A percentile compares a stretch with the other conserved stretches of the same genome.
Evolutionary conservation across 2,113 vertebrate genomes (phyloP).

Genomic region (Apodemus speciosus): DNA sequence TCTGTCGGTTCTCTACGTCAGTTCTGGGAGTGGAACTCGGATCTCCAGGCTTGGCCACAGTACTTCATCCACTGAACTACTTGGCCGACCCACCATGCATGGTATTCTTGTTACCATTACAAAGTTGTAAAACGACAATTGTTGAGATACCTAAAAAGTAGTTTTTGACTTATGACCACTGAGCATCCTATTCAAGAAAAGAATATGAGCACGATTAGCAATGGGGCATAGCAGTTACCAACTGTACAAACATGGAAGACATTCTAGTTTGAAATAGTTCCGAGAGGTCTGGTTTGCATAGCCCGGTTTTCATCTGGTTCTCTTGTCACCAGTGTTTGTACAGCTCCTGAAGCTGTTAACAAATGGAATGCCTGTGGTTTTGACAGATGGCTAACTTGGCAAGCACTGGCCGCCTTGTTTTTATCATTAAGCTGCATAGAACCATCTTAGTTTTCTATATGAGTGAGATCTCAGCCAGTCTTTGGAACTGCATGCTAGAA

Average conservation of each 20-base stretch:
- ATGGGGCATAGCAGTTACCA: constrained; percentile 80
- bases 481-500: constrained; percentile 49
- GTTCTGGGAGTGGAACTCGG: background rate
- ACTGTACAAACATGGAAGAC: constrained; percentile 85
- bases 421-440: constrained; percentile 78
- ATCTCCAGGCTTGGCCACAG: background rate
- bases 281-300: constrained; percentile 85
- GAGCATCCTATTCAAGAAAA: constrained; percentile 80
- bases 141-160: constrained; percentile 75
- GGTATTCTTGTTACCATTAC: constrained; percentile 66
- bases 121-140: constrained; percentile 68
- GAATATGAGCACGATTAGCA: constrained; percentile 80
- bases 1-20: background rate
- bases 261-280: constrained; percentile 85
- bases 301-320: constrained; percentile 81
- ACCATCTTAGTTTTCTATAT: constrained; percentile 81
- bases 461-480: constrained; percentile 64
- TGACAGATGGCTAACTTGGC: constrained; percentile 84
- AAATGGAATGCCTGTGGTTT: constrained; percentile 80
- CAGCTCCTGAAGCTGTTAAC: constrained; percentile 82
- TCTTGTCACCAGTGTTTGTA: constrained; percentile 81
- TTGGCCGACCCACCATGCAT: background rate
- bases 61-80: background rate
- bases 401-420: constrained; percentile 77
- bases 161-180: constrained; percentile 69